A percentile compares a stretch with the other conserved stretches of the same genome.
Evolutionary conservation across 2,888 invertebrate species (phyloP).

Genomic region (Trissolcus japonicus): DNA sequence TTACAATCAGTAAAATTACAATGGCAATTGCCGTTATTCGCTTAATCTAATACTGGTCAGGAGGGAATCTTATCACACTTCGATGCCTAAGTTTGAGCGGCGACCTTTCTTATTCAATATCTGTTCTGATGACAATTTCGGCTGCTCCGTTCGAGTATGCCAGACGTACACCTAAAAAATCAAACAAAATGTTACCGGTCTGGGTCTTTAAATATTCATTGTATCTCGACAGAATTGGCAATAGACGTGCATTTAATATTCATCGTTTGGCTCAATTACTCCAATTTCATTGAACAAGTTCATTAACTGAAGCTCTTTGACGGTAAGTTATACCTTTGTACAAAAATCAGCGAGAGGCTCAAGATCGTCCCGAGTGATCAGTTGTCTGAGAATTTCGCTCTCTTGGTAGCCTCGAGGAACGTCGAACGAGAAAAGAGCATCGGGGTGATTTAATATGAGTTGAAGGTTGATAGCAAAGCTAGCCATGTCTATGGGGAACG

Average conservation of each 20-base stretch:
- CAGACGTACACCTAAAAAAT: constrained; percentile 90
- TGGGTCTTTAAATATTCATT: constrained; percentile 1
- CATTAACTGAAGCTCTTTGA: not conserved
- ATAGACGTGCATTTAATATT: constrained; percentile 48
- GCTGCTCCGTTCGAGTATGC: constrained; percentile 97
- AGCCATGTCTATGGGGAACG: constrained; percentile 99
- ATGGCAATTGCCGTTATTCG: constrained; percentile 6
- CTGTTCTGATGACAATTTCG: constrained; percentile 85
- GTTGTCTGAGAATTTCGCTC: constrained; percentile 87
- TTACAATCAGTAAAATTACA: not conserved
- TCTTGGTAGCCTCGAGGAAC: constrained; percentile 94
- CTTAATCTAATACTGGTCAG: constrained; percentile 27
- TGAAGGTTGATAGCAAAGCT: constrained; percentile 93
- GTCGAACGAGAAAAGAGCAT: constrained; percentile 88
- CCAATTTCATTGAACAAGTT: too few relatives aligned
- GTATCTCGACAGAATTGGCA: not conserved
- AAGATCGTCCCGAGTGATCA: constrained; percentile 84
- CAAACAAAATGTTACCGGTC: not conserved
- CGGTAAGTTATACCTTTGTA: constrained; percentile 80
- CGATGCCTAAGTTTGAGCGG: constrained; percentile 80
- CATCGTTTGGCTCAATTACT: not conserved
- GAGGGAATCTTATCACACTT: constrained; percentile 76
- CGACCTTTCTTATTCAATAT: constrained; percentile 78
- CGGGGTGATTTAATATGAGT: constrained; percentile 83
- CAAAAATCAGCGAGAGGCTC: constrained; percentile 95